Evolutionary conservation across 2,888 invertebrate genomes (phyloP), one percentile per base, ranked within the genome.

Genomic region (Congeria kusceri): DNA sequence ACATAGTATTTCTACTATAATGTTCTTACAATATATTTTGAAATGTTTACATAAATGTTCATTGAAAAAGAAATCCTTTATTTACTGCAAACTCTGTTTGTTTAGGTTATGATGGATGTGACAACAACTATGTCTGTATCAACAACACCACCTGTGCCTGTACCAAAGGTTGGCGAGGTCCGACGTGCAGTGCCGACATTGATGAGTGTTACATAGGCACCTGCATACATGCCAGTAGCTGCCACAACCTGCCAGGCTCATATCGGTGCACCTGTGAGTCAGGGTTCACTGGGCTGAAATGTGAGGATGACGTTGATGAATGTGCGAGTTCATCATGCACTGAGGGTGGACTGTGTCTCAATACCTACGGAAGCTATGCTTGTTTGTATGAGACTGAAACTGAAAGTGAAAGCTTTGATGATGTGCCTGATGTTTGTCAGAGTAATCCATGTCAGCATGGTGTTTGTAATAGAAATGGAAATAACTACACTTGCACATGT

Each of bases 351-450:
- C 39, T 71, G 0, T 83, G 83, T 49, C 18, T 80, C 25, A 83
- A 83, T 32, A 69, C 83, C 9, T 77, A 72, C 32, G 83, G 83
- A 15, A 95, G 95, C 74, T 98, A 96, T 94, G 96, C 96, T 93
- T 98, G 98, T 25, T 57, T 72, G 9, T 98, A 98, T 93, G 95
- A 96, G 47, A 95, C 96, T 86, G 98, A 98, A 0, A 97, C 96
- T 93, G 96, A 96, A 90, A 98, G 98, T 32, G 95, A 95, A 83
- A 96, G 95, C n/a, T 98, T 98, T 93, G 96, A 97, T 3, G 71
- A 53, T 11, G 20, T 13, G 20, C 28, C 61, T 11, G 75, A 81
- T 32, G 65, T 56, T 25, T 81, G 81, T 62, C n/a, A 39, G 9
- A 53, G 25, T 13, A 29, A 46, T n/a, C 32, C 68, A 20, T 75